A percentile compares a stretch with the other conserved stretches of the same genome.
These are phyloP conservation scores for Paedocypris sp. DNA, from an alignment of 2,113 vertebrate species.

Conservation along the genomic window DNA sequence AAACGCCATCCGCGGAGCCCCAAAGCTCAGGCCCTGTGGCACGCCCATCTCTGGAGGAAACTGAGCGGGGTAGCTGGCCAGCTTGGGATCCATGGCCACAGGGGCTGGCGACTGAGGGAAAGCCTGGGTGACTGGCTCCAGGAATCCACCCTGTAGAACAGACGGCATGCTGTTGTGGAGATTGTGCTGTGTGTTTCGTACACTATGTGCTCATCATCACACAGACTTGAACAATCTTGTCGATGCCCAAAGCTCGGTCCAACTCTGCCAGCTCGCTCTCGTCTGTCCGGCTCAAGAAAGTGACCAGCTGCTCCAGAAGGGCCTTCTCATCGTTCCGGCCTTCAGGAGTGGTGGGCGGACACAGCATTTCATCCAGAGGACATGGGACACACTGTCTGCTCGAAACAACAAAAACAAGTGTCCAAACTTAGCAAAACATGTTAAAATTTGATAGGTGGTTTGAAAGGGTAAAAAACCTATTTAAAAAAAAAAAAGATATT, in stretches of 20 bases:
- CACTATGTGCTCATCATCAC: too few relatives aligned
- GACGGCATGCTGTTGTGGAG: not conserved
- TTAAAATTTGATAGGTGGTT: too few relatives aligned
- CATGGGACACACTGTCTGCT: constrained; percentile 76
- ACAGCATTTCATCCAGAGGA: constrained; percentile 82
- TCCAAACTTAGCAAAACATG: not conserved
- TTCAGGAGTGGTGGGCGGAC: constrained; percentile 78
- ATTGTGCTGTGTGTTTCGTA: too few relatives aligned
- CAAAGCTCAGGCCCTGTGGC: constrained; percentile 67
- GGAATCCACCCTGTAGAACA: constrained; percentile 69
- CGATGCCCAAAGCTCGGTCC: constrained; percentile 85
- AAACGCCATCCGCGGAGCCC: constrained; percentile 65
- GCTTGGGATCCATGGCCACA: constrained; percentile 72
- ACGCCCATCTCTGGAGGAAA: constrained; percentile 65
- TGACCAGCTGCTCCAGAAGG: constrained; percentile 83
- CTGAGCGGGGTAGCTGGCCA: constrained; percentile 66
- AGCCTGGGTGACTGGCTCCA: constrained; percentile 68
- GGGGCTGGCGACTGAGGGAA: constrained; percentile 65
- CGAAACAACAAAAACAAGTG: not conserved
- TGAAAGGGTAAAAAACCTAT: too few relatives aligned
- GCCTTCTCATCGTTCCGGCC: constrained; percentile 86
- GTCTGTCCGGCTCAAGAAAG: constrained; percentile 92
- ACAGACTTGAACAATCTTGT: constrained; percentile 86
- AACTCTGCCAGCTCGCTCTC: constrained; percentile 85
- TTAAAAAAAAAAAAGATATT: too few relatives aligned